phyloP scores from a whole-genome alignment of 1,140 invertebrate species.

The Eciton burchellii region DNA sequence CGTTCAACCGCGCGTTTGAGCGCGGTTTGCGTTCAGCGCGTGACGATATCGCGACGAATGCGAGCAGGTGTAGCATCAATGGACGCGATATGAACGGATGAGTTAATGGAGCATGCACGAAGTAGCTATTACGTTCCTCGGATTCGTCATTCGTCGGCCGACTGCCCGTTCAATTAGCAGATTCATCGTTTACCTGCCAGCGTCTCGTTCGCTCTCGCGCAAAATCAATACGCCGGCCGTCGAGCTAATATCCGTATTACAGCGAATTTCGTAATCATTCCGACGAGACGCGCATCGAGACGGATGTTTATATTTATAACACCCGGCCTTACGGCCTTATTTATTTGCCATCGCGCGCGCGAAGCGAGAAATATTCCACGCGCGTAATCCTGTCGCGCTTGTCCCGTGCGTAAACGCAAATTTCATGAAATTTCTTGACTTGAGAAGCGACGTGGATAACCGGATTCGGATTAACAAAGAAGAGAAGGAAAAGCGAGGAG shows the following conservation, averaged over 20 bases:
- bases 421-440: constrained; percentile 45
- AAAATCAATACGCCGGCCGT: constrained; percentile 33
- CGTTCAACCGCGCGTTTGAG: not conserved
- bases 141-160: constrained; percentile 69
- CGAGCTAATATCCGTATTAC: constrained; percentile 35
- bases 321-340: constrained; percentile 6
- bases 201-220: constrained; percentile 59
- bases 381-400: not conserved
- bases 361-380: constrained; percentile 11
- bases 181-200: constrained; percentile 80
- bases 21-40: too few species aligned
- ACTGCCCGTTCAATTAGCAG: constrained; percentile 80
- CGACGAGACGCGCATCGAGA: constrained; percentile 3
- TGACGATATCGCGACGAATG: constrained; percentile 22
- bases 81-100: constrained; percentile 40
- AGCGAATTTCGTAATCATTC: constrained; percentile 26
- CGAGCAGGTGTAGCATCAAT: constrained; percentile 30
- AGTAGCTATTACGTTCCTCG: constrained; percentile 39
- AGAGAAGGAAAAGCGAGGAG: not conserved
- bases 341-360: constrained; percentile 21
- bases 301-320: constrained; percentile 34
- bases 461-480: not conserved
- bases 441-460: constrained; percentile 14
- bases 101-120: constrained; percentile 51
- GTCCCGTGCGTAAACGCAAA: constrained; percentile 44